Evolutionary conservation across 2,113 vertebrate species (phyloP), one percentile per base, ranked within the genome.

Genomic region (Limanda limanda): DNA sequence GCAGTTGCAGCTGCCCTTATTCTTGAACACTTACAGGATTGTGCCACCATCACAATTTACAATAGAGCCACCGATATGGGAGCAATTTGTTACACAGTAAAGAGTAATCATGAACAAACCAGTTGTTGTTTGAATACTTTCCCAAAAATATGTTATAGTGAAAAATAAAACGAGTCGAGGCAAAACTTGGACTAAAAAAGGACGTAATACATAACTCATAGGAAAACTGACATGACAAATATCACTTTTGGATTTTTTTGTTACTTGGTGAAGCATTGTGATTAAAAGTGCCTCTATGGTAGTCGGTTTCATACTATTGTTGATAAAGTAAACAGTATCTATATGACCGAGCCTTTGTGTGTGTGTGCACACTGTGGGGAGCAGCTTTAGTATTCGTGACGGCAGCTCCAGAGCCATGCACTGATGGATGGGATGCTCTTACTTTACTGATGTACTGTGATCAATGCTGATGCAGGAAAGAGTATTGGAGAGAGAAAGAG

Each of bases 391-490:
- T 88, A 92, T 93, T 89, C 79, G 69, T 83, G 68, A 68, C 71
- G 79, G 84, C 84, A 80, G 78, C 86, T 86, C 61, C 64, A 64
- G 54, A 83, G 67, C 63, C 73, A 61, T 79, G 81, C 71, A 55
- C 78, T 90, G 83, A 91, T 90, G 87, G 92, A 94, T 91, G 88
- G 80, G 65, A 42, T 86, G 84, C 86, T 91, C 91, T 91, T 87
- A 84, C 84, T 89, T 89, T 86, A 79, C 85, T 86, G 88, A 91
- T 89, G 86, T 83, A 69, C 87, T 92, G 76, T 92, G 92, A 92
- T 94, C 93, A 93, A 92, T 90, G 83, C 89, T 88, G 89, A 92
- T 92, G 80, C 73, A 82, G 80, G 74, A 84, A 82, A 82, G 86
- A 66, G 73, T 18, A 72, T 60, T 63, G 54, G 59, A 66, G 57